Evolutionary conservation across 1,140 invertebrate species (phyloP), one percentile per base, ranked within the genome.

Genomic region (Periplaneta americana): DNA sequence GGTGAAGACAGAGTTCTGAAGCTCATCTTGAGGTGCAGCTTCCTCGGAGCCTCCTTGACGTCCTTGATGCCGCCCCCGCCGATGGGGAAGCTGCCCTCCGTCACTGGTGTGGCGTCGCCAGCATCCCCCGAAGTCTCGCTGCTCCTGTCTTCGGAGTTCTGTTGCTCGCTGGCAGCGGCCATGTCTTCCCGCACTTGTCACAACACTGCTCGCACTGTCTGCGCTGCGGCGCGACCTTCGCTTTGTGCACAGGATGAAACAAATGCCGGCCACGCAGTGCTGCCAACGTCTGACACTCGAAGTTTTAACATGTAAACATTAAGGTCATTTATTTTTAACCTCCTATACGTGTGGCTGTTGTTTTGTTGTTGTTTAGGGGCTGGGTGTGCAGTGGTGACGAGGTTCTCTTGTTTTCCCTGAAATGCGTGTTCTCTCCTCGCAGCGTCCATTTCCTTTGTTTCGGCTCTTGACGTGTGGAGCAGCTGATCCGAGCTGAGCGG

Each of bases 1-100:
- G 39, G 37, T 10, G 79, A 48, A n/a, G 79, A 80, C 48, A 80
- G 34, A 2, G 79, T 74, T 18, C 48, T 48, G 79, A 80, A 80
- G 39, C 79, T 74, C 31, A 35, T 81, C 34, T 81, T 81, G 74
- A 81, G 15, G 6, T 33, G 0, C 0, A 34, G 34, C 75, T 76
- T 81, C 66, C 34, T 74, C n/a, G 18, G 18, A 3, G n/a, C 35
- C 37, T 80, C 48, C 79, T 80, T 80, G 32, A 35, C 66, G 31
- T 76, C 80, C 74, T 36, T 81, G n/a, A 33, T 33, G 80, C 13
- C 34, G 31, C 18, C 48, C n/a, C n/a, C 48, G 17, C 18, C 28
- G 48, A 66, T n/a, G 39, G 79, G 34, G 79, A 35, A 34, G 15
- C 36, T 39, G 34, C 31, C 37, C 3, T 15, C 37, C 18, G 77